phyloP scores from a whole-genome alignment of 2,797 vertebrate genomes.

The Notolepis coatsorum region DNA sequence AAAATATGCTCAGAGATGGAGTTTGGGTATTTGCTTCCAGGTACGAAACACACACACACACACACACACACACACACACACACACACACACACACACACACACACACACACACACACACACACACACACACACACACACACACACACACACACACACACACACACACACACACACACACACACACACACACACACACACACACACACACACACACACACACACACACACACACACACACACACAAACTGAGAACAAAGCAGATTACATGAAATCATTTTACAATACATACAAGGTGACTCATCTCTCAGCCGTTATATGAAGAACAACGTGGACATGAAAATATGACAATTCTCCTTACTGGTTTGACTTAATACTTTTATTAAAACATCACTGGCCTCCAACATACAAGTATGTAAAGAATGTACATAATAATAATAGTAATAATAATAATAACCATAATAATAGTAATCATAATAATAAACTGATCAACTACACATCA shows the following conservation, averaged over 20 bases:
- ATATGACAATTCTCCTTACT: conserved; percentile 25
- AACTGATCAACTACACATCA: conserved; percentile 55
- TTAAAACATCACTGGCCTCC: conserved; percentile 78
- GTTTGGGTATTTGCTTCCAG: not conserved
- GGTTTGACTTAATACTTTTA: conserved; percentile 70
- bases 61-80: not conserved
- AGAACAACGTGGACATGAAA: conserved; percentile 11
- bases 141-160: not conserved
- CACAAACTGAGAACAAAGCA: not conserved
- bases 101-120: not conserved
- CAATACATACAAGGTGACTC: not conserved
- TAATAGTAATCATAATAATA: conserved; percentile 58
- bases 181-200: not conserved
- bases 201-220: not conserved
- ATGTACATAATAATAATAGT: conserved; percentile 75
- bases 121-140: not conserved
- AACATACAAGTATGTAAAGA: conserved; percentile 72
- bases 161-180: not conserved
- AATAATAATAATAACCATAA: conserved; percentile 63
- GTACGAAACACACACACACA: not conserved
- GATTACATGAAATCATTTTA: not conserved
- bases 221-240: not conserved
- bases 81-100: not conserved
- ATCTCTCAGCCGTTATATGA: not conserved
- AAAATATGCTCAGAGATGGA: conserved; percentile 3